These are phyloP conservation scores for Magallana angulata DNA, from an alignment of 1,140 invertebrate genomes.

Conservation along the genomic window DNA sequence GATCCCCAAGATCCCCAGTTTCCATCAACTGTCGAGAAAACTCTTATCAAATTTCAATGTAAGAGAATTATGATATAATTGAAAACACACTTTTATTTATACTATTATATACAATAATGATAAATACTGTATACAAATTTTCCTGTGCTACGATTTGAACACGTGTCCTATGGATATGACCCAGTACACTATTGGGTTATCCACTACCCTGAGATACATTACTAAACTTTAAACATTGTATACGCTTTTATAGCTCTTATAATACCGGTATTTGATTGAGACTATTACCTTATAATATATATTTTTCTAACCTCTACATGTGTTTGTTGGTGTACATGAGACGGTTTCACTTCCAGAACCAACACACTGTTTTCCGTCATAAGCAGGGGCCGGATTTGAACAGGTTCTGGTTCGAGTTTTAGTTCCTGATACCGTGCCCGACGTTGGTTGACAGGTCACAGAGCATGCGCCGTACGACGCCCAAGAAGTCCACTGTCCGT, in stretches of 20 bases:
- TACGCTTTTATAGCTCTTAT: too few species aligned
- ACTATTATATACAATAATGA: neutral
- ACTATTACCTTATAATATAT: too few species aligned
- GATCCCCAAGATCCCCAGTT: slow-evolving; percentile 68
- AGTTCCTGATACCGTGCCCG: slow-evolving; percentile 79
- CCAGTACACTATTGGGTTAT: too few species aligned
- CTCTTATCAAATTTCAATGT: too few species aligned
- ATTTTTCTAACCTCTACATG: slow-evolving; percentile 47
- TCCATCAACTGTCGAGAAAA: slow-evolving; percentile 67
- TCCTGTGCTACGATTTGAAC: too few species aligned
- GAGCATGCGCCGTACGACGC: slow-evolving; percentile 84
- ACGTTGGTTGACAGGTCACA: slow-evolving; percentile 79
- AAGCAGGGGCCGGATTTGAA: slow-evolving; percentile 80
- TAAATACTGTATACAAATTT: too few species aligned
- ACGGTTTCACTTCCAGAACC: slow-evolving; percentile 54
- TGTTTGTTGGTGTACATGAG: slow-evolving; percentile 50
- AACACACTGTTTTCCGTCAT: slow-evolving; percentile 65
- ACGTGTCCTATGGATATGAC: too few species aligned
- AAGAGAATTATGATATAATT: too few species aligned
- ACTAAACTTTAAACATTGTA: too few species aligned
- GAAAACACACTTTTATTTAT: too few species aligned
- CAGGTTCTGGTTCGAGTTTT: slow-evolving; percentile 83
- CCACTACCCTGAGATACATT: too few species aligned
- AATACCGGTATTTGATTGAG: too few species aligned
- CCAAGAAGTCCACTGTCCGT: slow-evolving; percentile 85